These are phyloP conservation scores for Patagioenas fasciata DNA, from an alignment of 2,113 vertebrate genomes.

Conservation along the genomic window DNA sequence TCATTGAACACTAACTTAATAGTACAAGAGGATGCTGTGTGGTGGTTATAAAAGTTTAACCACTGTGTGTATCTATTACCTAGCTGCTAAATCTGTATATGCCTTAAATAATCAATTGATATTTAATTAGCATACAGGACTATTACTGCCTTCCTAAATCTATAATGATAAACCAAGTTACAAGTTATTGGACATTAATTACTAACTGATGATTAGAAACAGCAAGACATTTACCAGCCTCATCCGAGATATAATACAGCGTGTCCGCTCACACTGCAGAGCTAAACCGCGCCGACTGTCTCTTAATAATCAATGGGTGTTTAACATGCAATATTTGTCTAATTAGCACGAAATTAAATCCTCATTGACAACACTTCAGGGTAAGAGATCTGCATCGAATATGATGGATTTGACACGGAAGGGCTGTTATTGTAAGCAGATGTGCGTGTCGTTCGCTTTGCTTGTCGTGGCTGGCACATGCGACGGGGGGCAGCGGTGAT, in stretches of 20 bases:
- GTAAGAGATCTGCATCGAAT: slow-evolving; percentile 60
- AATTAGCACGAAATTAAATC: slow-evolving; percentile 82
- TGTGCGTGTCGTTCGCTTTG: not conserved
- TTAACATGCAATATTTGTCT: slow-evolving; percentile 77
- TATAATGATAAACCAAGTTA: slow-evolving; percentile 72
- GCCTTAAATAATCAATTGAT: slow-evolving; percentile 74
- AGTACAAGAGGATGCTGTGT: not conserved
- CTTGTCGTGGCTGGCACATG: not conserved
- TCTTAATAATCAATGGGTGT: slow-evolving; percentile 79
- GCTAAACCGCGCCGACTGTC: slow-evolving; percentile 51
- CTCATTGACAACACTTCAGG: slow-evolving; percentile 72
- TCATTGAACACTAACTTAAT: not conserved
- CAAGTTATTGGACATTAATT: slow-evolving; percentile 69
- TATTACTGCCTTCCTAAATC: slow-evolving; percentile 74
- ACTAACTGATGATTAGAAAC: slow-evolving; percentile 63
- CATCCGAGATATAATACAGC: slow-evolving; percentile 51
- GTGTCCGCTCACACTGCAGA: slow-evolving; percentile 41
- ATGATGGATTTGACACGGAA: slow-evolving; percentile 76
- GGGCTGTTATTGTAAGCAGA: slow-evolving; percentile 51
- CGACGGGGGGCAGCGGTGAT: not conserved
- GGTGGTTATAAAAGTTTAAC: slow-evolving; percentile 62
- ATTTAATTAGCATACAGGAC: slow-evolving; percentile 74
- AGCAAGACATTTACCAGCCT: slow-evolving; percentile 51
- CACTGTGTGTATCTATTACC: slow-evolving; percentile 50
- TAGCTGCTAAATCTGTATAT: slow-evolving; percentile 60